A percentile compares a stretch with the other conserved stretches of the same genome.
phyloP scores from a whole-genome alignment of 2,888 invertebrate genomes.

The Idaea dimidiata region DNA sequence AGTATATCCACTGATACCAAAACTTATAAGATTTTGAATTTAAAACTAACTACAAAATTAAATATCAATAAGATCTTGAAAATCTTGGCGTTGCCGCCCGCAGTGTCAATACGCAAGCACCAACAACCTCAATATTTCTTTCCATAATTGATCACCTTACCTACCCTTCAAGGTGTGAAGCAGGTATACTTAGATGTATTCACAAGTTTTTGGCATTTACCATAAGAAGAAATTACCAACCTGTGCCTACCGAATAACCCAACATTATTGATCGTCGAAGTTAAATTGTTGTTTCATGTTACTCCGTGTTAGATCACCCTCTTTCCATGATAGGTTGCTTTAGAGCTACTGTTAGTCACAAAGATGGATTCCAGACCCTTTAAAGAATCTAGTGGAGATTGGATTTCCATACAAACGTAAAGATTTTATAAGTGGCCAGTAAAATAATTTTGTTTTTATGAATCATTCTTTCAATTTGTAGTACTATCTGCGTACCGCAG shows the following conservation, averaged over 20 bases:
- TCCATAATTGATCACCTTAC: background rate
- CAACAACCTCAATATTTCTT: background rate
- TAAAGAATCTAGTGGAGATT: background rate
- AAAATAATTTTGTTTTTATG: background rate
- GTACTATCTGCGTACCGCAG: too few species aligned
- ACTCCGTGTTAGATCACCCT: background rate
- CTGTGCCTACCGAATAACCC: background rate
- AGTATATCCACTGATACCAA: too few species aligned
- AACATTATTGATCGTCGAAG: background rate
- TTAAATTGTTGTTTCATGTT: constrained; percentile 1
- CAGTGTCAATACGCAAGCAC: too few species aligned
- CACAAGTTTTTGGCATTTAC: background rate
- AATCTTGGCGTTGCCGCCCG: too few species aligned
- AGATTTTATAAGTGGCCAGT: background rate
- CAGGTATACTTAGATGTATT: background rate
- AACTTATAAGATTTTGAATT: too few species aligned
- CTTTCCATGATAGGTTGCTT: background rate
- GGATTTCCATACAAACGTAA: background rate
- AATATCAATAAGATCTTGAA: too few species aligned
- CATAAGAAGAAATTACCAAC: background rate
- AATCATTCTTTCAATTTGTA: too few species aligned
- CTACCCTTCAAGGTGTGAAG: background rate
- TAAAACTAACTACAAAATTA: too few species aligned
- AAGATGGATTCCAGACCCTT: background rate
- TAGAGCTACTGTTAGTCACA: constrained; percentile 12